phyloP scores from a whole-genome alignment of 2,888 invertebrate species.

The Cryptophagus acutangulus region DNA sequence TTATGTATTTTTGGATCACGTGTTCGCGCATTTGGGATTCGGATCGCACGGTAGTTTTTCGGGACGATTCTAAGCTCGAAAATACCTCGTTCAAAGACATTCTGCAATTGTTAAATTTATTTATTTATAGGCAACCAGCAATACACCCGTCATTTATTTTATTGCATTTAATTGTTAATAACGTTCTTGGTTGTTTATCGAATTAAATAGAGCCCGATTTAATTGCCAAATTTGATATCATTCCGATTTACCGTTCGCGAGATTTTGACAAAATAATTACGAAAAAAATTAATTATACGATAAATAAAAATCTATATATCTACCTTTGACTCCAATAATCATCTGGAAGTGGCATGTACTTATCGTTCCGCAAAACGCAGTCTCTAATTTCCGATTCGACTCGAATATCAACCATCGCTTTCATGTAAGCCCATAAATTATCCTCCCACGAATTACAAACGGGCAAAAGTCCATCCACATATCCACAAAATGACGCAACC shows the following conservation, averaged over 20 bases:
- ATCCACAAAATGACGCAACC: constrained; percentile 76
- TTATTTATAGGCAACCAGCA: constrained; percentile 8
- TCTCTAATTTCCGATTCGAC: constrained; percentile 75
- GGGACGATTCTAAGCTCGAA: constrained; percentile 59
- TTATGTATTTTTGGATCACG: constrained; percentile 77
- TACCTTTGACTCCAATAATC: constrained; percentile 62
- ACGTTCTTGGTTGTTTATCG: too few relatives aligned
- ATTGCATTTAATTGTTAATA: too few relatives aligned
- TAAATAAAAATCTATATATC: constrained; percentile 15
- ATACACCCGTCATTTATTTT: too few relatives aligned
- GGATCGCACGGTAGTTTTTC: constrained; percentile 52
- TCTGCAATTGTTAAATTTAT: constrained; percentile 43
- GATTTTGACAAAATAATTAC: too few relatives aligned
- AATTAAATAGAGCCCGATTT: too few relatives aligned
- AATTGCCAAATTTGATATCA: too few relatives aligned
- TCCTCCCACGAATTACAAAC: constrained; percentile 86
- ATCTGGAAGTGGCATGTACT: constrained; percentile 57
- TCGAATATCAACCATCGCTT: constrained; percentile 74
- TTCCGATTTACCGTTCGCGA: too few relatives aligned
- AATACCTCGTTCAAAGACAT: constrained; percentile 66
- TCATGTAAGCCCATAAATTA: constrained; percentile 81
- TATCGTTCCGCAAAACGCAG: constrained; percentile 46
- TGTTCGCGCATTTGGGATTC: constrained; percentile 65
- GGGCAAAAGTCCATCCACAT: constrained; percentile 69
- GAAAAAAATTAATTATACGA: too few relatives aligned